Evolutionary conservation across 2,888 invertebrate genomes (phyloP).

Genomic region (Pristionchus entomophagus): DNA sequence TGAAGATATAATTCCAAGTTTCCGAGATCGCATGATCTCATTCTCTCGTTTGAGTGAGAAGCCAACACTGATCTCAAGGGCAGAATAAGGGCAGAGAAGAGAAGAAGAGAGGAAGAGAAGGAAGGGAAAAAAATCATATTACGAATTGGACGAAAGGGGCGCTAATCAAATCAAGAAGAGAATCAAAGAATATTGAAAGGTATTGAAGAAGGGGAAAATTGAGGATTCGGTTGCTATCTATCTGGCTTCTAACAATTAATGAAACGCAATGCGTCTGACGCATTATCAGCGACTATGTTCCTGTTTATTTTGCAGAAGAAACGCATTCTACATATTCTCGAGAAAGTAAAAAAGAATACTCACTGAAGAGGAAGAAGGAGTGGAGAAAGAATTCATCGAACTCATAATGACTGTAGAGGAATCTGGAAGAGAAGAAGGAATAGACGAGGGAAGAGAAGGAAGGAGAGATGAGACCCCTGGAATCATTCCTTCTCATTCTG

Average conservation of each 20-base stretch:
- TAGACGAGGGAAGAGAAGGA: neutral
- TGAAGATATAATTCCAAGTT: no score
- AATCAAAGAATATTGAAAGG: no score
- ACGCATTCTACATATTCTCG: no score
- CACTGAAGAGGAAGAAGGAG: neutral
- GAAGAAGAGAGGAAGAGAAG: neutral
- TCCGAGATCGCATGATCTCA: no score
- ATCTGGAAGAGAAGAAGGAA: constrained; percentile 4
- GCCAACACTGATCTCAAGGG: neutral
- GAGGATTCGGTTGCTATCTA: no score
- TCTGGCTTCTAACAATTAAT: no score
- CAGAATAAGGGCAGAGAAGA: neutral
- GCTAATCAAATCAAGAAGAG: constrained; percentile 6
- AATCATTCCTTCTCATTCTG: neutral
- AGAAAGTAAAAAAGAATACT: neutral
- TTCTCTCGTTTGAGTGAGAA: neutral
- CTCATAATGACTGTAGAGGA: neutral
- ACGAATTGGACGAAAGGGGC: neutral
- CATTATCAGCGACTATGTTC: no score
- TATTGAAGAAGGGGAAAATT: no score
- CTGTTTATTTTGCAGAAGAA: no score
- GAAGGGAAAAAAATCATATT: neutral
- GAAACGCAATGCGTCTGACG: no score
- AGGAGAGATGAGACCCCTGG: neutral
- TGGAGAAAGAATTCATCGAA: constrained; percentile 23